Conservation (phyloP, 2,888 invertebrate genomes). For the Galeruca laticollis region DNA sequence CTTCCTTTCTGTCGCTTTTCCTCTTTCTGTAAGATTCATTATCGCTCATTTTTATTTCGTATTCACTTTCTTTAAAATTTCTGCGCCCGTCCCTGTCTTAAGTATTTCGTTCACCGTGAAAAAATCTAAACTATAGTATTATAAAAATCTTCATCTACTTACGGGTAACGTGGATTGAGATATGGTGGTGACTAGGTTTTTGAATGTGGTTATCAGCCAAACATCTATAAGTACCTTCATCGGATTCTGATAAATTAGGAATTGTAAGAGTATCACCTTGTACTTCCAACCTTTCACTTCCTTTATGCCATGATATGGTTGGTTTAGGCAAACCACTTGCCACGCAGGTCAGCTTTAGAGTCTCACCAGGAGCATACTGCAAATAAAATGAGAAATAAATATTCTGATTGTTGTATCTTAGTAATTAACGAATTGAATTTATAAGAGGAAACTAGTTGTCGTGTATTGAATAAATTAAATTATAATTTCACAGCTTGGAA, state of each 20-base stretch:
- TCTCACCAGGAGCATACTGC: constrained; percentile 62
- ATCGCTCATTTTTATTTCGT: too few relatives aligned
- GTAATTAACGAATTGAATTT: too few relatives aligned
- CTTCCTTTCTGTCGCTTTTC: too few relatives aligned
- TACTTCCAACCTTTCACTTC: constrained; percentile 51
- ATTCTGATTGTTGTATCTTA: too few relatives aligned
- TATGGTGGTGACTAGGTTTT: constrained; percentile 58
- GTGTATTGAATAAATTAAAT: too few relatives aligned
- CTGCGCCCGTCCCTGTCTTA: too few relatives aligned
- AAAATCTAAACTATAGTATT: too few relatives aligned
- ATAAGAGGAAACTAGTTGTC: too few relatives aligned
- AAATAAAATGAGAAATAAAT: constrained; percentile 40
- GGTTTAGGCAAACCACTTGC: constrained; percentile 66
- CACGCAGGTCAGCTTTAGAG: constrained; percentile 63
- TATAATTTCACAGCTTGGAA: too few relatives aligned
- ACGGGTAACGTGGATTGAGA: constrained; percentile 62
- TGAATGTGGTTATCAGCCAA: constrained; percentile 65
- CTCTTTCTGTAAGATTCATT: too few relatives aligned
- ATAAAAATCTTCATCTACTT: constrained; percentile 50
- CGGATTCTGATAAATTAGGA: constrained; percentile 57
- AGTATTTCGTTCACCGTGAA: too few relatives aligned
- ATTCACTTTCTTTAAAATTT: too few relatives aligned
- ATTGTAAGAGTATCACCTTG: constrained; percentile 62
- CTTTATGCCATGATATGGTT: constrained; percentile 64
- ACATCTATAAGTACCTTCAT: constrained; percentile 67